phyloP scores from a whole-genome alignment of 2,113 vertebrate genomes.

The Neogobius melanostomus region DNA sequence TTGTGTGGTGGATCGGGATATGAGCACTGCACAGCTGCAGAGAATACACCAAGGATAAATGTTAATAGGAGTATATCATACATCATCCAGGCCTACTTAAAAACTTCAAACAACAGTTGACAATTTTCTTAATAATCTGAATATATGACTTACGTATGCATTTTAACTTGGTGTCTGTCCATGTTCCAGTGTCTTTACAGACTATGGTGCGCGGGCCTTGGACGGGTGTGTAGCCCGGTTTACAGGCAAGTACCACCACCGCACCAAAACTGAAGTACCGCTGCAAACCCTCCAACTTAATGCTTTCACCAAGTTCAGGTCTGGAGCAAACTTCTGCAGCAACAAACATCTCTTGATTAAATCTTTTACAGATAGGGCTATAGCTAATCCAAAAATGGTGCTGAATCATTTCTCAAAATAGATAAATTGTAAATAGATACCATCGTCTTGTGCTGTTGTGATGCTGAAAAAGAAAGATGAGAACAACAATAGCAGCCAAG shows the following conservation, averaged over 20 bases:
- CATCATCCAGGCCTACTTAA: too few relatives aligned
- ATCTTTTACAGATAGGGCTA: background rate
- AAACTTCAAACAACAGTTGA: background rate
- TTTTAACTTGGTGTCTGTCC: slow-evolving; percentile 75
- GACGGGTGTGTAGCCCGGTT: slow-evolving; percentile 69
- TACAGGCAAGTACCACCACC: slow-evolving; percentile 73
- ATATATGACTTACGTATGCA: slow-evolving; percentile 80
- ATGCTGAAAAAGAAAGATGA: slow-evolving; percentile 17
- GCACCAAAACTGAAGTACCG: slow-evolving; percentile 73
- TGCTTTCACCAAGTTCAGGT: slow-evolving; percentile 68
- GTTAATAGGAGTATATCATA: background rate
- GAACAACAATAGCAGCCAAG: slow-evolving; percentile 45
- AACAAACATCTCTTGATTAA: slow-evolving; percentile 15
- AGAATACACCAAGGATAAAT: slow-evolving; percentile 1
- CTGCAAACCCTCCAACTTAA: slow-evolving; percentile 64
- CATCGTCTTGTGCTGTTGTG: slow-evolving; percentile 23
- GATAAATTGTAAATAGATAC: slow-evolving; percentile 33
- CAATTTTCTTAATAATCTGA: slow-evolving; percentile 12
- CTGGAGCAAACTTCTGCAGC: slow-evolving; percentile 77
- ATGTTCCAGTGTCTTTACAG: slow-evolving; percentile 74
- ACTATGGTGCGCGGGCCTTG: slow-evolving; percentile 69
- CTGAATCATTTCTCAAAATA: background rate
- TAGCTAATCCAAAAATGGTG: background rate
- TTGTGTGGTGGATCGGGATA: slow-evolving; percentile 71
- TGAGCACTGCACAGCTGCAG: slow-evolving; percentile 80